Conservation (phyloP, 1,140 invertebrate species). For the Diorhabda carinulata region DNA sequence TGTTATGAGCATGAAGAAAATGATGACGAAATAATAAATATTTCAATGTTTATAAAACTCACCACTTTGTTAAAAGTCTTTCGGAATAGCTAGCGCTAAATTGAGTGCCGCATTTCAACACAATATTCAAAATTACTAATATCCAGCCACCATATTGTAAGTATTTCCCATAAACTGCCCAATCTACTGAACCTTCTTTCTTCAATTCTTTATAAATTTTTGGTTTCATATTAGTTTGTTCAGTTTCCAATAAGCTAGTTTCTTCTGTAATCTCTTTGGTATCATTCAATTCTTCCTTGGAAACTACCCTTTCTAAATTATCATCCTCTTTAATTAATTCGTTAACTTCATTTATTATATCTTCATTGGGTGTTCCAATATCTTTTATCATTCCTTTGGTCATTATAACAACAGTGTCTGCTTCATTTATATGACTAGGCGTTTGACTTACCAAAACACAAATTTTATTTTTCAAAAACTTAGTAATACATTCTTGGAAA, state of each 20-base stretch:
- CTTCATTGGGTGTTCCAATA: constrained; percentile 19
- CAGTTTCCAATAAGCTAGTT: constrained; percentile 7
- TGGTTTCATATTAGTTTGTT: not conserved
- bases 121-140: constrained; percentile 13
- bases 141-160: constrained; percentile 24
- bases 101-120: not conserved
- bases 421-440: constrained; percentile 68
- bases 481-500: constrained; percentile 66
- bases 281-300: not conserved
- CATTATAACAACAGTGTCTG: constrained; percentile 18
- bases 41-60: constrained; percentile 2
- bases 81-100: constrained; percentile 17
- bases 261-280: not conserved
- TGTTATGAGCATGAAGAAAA: too few species aligned
- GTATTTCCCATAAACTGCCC: constrained; percentile 21
- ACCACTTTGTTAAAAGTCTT: constrained; percentile 26
- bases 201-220: constrained; percentile 26
- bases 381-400: constrained; percentile 28
- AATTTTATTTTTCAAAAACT: constrained; percentile 66
- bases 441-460: constrained; percentile 84
- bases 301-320: not conserved
- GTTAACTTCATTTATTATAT: not conserved
- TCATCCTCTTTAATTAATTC: not conserved
- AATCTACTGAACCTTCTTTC: constrained; percentile 19
- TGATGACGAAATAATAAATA: too few species aligned